Percentiles rank a stretch among this genome's conserved stretches.
Conservation (phyloP, 1,140 invertebrate genomes). For the Patella vulgata region DNA sequence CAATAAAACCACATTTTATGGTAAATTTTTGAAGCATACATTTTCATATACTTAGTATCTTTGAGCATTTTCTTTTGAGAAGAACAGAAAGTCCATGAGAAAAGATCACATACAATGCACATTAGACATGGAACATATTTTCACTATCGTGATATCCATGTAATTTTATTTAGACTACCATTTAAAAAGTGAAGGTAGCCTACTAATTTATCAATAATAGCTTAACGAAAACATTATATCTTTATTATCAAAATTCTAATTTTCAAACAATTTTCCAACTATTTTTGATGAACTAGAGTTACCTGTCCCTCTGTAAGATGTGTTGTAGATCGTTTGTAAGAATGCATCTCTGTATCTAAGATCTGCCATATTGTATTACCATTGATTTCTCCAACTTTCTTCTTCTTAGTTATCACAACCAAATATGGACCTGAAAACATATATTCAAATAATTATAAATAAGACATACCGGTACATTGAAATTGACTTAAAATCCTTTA, state of each 20-base stretch:
- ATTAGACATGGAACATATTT: too few relatives aligned
- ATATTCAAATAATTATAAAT: slow-evolving; percentile 1
- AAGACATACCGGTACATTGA: background rate
- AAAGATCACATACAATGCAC: too few relatives aligned
- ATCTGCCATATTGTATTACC: slow-evolving; percentile 88
- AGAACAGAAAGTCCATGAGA: background rate
- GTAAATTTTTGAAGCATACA: background rate
- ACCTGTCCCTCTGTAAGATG: slow-evolving; percentile 87
- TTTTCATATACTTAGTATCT: slow-evolving; percentile 3
- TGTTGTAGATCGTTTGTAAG: slow-evolving; percentile 83
- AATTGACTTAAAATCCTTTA: too few relatives aligned
- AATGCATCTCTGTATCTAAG: slow-evolving; percentile 83
- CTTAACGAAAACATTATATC: too few relatives aligned
- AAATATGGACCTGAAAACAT: slow-evolving; percentile 79
- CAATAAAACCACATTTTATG: background rate
- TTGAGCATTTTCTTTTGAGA: slow-evolving; percentile 8
- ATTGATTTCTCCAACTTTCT: slow-evolving; percentile 86
- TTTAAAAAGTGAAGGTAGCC: too few relatives aligned
- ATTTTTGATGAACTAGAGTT: slow-evolving; percentile 31
- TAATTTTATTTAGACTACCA: too few relatives aligned
- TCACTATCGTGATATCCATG: too few relatives aligned
- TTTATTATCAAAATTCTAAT: too few relatives aligned
- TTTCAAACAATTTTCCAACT: too few relatives aligned
- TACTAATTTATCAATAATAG: too few relatives aligned
- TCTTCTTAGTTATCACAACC: slow-evolving; percentile 87